Conservation (phyloP, 1,140 invertebrate genomes). For the Forficula auricularia region DNA sequence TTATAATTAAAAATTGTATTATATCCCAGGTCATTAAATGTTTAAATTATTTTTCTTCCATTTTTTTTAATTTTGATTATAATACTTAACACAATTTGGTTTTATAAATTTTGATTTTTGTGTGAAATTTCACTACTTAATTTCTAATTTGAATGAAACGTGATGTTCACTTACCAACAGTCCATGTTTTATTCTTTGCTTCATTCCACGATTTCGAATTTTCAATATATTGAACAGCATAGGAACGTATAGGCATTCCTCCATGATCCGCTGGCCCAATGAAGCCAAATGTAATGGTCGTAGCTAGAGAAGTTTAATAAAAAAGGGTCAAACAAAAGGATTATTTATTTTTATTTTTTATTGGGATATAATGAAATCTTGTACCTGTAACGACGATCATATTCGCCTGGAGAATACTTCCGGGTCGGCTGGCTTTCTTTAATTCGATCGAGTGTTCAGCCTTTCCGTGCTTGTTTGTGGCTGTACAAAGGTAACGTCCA, state of each 20-base stretch:
- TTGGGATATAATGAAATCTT: background rate
- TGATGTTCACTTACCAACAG: conserved; percentile 34
- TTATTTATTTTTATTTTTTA: too few species aligned
- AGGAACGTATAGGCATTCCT: conserved; percentile 53
- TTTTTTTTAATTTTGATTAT: too few species aligned
- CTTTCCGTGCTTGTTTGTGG: conserved; percentile 55
- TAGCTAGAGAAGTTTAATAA: conserved; percentile 33
- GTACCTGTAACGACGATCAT: conserved; percentile 41
- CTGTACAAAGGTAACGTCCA: conserved; percentile 63
- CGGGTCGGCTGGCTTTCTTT: conserved; percentile 45
- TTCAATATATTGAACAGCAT: conserved; percentile 56
- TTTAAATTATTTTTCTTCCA: too few species aligned
- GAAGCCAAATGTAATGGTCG: conserved; percentile 63
- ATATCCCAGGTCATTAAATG: too few species aligned
- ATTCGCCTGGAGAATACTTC: conserved; percentile 34
- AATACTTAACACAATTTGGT: too few species aligned
- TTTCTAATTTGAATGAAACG: too few species aligned
- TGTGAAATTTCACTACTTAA: too few species aligned
- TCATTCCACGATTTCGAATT: conserved; percentile 45
- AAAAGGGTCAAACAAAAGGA: too few species aligned
- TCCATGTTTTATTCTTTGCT: conserved; percentile 54
- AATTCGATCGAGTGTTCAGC: conserved; percentile 47
- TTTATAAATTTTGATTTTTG: too few species aligned
- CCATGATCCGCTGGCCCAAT: conserved; percentile 47
- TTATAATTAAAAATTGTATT: too few species aligned